Conservation (phyloP, 1,140 invertebrate species). For the Orchestia grillus region DNA sequence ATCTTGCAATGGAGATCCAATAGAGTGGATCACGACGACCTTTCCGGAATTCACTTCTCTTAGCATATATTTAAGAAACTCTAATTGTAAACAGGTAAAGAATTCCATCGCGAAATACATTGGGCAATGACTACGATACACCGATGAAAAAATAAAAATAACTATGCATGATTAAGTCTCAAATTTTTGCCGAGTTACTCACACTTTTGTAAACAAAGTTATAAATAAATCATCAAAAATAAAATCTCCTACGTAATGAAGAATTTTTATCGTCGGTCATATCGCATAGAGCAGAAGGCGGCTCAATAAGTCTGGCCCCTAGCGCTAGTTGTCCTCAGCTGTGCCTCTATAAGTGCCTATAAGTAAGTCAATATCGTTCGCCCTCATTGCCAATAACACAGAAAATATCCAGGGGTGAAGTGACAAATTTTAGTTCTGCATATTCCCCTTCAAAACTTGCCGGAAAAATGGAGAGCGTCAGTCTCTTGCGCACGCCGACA, state of each 20-base stretch:
- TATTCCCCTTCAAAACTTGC: neutral
- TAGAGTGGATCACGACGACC: too few relatives aligned
- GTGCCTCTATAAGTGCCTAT: slow-evolving; percentile 39
- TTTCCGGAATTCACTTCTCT: too few relatives aligned
- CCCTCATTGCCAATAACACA: slow-evolving; percentile 23
- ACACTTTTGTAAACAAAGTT: neutral
- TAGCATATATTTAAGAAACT: too few relatives aligned
- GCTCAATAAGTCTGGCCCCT: slow-evolving; percentile 21
- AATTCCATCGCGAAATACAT: too few relatives aligned
- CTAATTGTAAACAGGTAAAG: too few relatives aligned
- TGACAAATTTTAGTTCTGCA: slow-evolving; percentile 22
- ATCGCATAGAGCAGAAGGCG: neutral
- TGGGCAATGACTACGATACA: too few relatives aligned
- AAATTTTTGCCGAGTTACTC: neutral
- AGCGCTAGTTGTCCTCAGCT: slow-evolving; percentile 34
- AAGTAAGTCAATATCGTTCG: slow-evolving; percentile 45
- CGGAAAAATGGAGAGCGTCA: neutral
- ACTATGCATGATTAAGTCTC: neutral
- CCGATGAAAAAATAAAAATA: too few relatives aligned
- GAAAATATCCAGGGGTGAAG: slow-evolving; percentile 10
- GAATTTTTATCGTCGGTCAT: neutral
- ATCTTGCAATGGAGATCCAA: too few relatives aligned
- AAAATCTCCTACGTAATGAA: neutral
- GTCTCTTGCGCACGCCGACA: neutral
- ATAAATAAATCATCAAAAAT: neutral